These are phyloP conservation scores for Drosophila differens DNA, from an alignment of 2,888 invertebrate genomes.

Conservation along the genomic window DNA sequence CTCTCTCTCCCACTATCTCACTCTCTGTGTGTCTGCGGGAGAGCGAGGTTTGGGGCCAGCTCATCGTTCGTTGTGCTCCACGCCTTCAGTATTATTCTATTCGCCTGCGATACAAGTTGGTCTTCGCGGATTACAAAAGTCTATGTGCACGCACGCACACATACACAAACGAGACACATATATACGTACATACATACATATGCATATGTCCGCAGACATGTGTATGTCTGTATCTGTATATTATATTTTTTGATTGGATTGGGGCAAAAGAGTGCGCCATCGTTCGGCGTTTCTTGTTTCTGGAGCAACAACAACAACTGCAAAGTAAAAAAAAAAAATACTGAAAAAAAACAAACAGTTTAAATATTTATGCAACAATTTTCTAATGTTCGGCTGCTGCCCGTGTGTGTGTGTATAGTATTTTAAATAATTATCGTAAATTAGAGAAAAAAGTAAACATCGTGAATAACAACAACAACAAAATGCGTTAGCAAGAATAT, in stretches of 20 bases:
- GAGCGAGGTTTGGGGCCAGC: slow-evolving; percentile 43
- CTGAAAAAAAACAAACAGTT: slow-evolving; percentile 23
- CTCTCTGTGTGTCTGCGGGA: slow-evolving; percentile 30
- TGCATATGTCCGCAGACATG: slow-evolving; percentile 30
- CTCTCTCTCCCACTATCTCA: slow-evolving; percentile 28
- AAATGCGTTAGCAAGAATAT: slow-evolving; percentile 60
- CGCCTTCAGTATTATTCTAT: slow-evolving; percentile 75
- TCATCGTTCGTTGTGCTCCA: slow-evolving; percentile 48
- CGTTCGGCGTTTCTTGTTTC: slow-evolving; percentile 55
- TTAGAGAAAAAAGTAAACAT: slow-evolving; percentile 17
- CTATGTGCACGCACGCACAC: slow-evolving; percentile 40
- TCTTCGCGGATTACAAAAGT: slow-evolving; percentile 53
- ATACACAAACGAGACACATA: slow-evolving; percentile 31
- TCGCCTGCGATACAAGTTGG: slow-evolving; percentile 70
- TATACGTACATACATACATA: slow-evolving; percentile 9
- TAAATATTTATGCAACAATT: slow-evolving; percentile 51
- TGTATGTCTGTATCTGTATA: slow-evolving; percentile 57
- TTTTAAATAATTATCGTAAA: slow-evolving; percentile 47
- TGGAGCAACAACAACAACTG: slow-evolving; percentile 38
- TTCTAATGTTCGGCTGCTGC: slow-evolving; percentile 29
- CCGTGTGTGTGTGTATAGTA: slow-evolving; percentile 35
- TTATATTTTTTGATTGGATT: slow-evolving; percentile 73
- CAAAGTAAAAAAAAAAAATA: slow-evolving; percentile 25
- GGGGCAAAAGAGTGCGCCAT: slow-evolving; percentile 59
- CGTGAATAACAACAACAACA: slow-evolving; percentile 27